Evolutionary conservation across 1,140 invertebrate genomes (phyloP), one percentile per base, ranked within the genome.

Genomic region (Gryon sp.): DNA sequence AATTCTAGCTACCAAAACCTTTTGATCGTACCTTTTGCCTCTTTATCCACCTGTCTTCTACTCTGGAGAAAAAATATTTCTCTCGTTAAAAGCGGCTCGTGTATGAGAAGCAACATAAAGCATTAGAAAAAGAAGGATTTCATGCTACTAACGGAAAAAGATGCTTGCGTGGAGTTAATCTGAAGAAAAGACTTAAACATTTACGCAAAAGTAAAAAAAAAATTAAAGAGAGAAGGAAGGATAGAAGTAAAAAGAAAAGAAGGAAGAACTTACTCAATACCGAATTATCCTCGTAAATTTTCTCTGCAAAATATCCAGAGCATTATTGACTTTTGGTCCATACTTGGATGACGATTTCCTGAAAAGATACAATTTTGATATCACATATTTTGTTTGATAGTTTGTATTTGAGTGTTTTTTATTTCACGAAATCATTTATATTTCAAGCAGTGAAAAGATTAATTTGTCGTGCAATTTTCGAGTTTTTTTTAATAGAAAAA

Each of bases 311-410:
- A 57, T 57, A 57, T 41, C 38, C 19, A 22, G 36, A 30, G 14
- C 52, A 22, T 41, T 57, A 57, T 57, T 57, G 52, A 57, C 52
- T 57, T 57, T 43, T 24, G 19, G 50, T 55, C 15, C 12, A 22
- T 7, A 52, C 19, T 18, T 11, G 50, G 22, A 8, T 40, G 22
- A 55, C 22, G 9, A n/a, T 34, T 20, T 40, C 32, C 34, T 30
- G 30, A 28, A 57, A 26, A 30, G 20, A 57, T 28, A 41, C 18
- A 6, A 28, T 11, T 43, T 40, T 57, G 19, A n/a, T n/a, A n/a
- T 12, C 16, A 30, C 8, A 1, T 18, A 26, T 55, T 52, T 36
- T 20, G 8, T 12, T 20, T 22, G 16, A 20, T 19, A 36, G n/a
- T 8, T 14, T 4, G 9, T 15, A 11, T 52, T 11, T 11, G 14